phyloP scores from a whole-genome alignment of 2,888 invertebrate species.

The Dolomedes plantarius region DNA sequence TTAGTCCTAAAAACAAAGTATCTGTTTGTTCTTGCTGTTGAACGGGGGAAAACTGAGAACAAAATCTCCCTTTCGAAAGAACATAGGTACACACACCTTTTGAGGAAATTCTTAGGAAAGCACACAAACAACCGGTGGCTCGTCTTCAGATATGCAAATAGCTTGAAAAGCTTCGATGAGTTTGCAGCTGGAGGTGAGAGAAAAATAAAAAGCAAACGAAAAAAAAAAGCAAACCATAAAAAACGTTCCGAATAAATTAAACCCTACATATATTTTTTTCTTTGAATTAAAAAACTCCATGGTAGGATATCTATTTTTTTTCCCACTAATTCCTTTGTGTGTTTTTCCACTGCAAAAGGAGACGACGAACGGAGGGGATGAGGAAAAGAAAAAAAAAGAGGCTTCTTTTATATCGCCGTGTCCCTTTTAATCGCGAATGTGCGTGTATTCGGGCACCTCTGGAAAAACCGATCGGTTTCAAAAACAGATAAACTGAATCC shows the following conservation, averaged over 20 bases:
- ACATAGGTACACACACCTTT: background rate
- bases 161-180: conserved; percentile 19
- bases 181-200: conserved; percentile 44
- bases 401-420: conserved; percentile 51
- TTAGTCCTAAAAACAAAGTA: background rate
- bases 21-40: background rate
- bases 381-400: conserved; percentile 16
- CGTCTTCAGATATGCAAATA: conserved; percentile 59
- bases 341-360: conserved; percentile 43
- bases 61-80: background rate
- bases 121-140: background rate
- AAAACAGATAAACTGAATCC: conserved; percentile 65
- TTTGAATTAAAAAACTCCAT: conserved; percentile 17
- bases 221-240: no score
- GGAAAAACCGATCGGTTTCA: conserved; percentile 63
- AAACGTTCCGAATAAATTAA: conserved; percentile 63
- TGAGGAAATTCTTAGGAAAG: background rate
- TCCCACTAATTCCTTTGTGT: conserved; percentile 65
- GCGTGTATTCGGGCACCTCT: conserved; percentile 49
- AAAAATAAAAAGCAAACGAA: conserved; percentile 20
- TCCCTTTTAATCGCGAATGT: conserved; percentile 65
- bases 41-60: background rate
- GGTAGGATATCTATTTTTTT: conserved; percentile 19
- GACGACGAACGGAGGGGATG: conserved; percentile 20
- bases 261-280: conserved; percentile 26